These are phyloP conservation scores for Zootermopsis nevadensis DNA, from an alignment of 2,888 invertebrate species.

Conservation along the genomic window DNA sequence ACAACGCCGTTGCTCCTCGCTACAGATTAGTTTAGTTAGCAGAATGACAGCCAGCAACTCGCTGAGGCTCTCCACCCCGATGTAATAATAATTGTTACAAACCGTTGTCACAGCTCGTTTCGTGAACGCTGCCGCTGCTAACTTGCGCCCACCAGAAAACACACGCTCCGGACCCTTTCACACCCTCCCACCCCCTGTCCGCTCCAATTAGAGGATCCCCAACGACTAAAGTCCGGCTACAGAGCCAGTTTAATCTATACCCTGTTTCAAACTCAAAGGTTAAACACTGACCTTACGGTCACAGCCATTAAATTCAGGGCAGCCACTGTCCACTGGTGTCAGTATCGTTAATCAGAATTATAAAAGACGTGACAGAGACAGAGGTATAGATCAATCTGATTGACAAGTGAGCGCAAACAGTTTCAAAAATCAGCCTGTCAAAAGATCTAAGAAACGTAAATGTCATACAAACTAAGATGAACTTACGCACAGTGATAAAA, in stretches of 20 bases:
- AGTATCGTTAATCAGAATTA: too few species aligned
- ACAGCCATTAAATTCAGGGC: not conserved
- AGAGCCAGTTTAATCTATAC: not conserved
- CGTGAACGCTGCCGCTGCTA: conserved; percentile 36
- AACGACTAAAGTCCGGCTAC: too few species aligned
- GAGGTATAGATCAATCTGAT: too few species aligned
- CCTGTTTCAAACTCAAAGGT: not conserved
- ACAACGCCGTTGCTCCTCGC: conserved; percentile 12
- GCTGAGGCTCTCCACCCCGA: conserved; percentile 4
- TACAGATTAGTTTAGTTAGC: conserved; percentile 48
- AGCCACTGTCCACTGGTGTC: too few species aligned
- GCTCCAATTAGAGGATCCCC: conserved; percentile 43
- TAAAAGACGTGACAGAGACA: too few species aligned
- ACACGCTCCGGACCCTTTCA: conserved; percentile 12
- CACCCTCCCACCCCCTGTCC: too few species aligned
- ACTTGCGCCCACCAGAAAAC: conserved; percentile 43
- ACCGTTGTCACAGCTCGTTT: conserved; percentile 50
- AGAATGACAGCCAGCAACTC: conserved; percentile 47
- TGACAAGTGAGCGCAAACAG: too few species aligned
- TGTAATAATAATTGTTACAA: conserved; percentile 50
- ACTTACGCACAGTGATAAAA: too few species aligned
- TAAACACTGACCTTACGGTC: conserved; percentile 1
- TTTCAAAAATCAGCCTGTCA: too few species aligned
- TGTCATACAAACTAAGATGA: too few species aligned
- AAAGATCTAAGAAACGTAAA: too few species aligned